phyloP scores from a whole-genome alignment of 1,140 invertebrate genomes.

The Drosophila equinoxialis region DNA sequence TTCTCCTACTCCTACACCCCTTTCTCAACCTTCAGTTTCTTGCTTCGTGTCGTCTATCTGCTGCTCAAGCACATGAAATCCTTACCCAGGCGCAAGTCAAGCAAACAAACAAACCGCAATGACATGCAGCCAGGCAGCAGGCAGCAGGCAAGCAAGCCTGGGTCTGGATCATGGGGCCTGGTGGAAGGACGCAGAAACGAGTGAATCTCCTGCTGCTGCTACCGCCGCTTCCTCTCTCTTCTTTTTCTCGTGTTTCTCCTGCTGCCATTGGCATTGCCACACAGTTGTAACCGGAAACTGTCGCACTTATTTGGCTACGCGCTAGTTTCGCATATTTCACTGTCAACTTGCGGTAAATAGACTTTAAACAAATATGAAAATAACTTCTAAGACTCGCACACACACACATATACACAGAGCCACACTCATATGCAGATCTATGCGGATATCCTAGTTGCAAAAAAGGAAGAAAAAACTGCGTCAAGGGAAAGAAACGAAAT shows the following conservation, averaged over 20 bases:
- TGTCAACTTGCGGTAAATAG: conserved; percentile 81
- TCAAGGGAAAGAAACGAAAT: conserved; percentile 17
- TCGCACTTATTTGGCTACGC: conserved; percentile 81
- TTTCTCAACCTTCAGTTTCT: background rate
- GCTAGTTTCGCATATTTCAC: conserved; percentile 81
- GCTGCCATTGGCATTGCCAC: conserved; percentile 66
- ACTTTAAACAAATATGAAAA: conserved; percentile 82
- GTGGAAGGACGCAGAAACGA: conserved; percentile 27
- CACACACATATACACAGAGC: background rate
- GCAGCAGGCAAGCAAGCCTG: background rate
- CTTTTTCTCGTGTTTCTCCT: background rate
- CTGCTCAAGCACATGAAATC: conserved; percentile 79
- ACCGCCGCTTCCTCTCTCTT: background rate
- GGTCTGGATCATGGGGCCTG: conserved; percentile 15
- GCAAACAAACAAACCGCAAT: conserved; percentile 81
- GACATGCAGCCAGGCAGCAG: conserved; percentile 68
- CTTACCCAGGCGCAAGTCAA: conserved; percentile 79
- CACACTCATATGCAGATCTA: conserved; percentile 13
- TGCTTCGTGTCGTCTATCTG: conserved; percentile 18
- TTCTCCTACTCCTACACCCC: conserved; percentile 20
- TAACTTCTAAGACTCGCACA: conserved; percentile 70
- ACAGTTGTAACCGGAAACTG: conserved; percentile 80
- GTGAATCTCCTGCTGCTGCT: conserved; percentile 59
- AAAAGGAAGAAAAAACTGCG: conserved; percentile 60
- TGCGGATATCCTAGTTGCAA: conserved; percentile 24